Percentiles rank a stretch among this genome's conserved stretches.
These are phyloP conservation scores for Anhinga rufa DNA, from an alignment of 2,113 vertebrate genomes.

Conservation along the genomic window DNA sequence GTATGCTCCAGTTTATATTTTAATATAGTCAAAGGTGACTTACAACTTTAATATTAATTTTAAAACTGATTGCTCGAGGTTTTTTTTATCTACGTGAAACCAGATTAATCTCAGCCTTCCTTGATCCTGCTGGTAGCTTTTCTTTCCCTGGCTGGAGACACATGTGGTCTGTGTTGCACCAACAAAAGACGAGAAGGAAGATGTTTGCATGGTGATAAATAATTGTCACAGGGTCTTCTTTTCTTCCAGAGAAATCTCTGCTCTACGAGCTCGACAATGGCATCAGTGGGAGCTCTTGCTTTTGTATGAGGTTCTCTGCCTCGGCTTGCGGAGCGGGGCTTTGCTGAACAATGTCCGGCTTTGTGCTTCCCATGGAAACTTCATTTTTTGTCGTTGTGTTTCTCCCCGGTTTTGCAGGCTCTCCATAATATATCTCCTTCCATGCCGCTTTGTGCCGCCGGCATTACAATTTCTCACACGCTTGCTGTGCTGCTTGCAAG, in stretches of 20 bases:
- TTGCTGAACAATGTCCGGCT: constrained; percentile 8
- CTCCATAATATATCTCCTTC: neutral
- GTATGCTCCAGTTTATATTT: constrained; percentile 63
- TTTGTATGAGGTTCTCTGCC: neutral
- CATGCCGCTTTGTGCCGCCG: fast-evolving
- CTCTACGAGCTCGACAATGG: constrained; percentile 27
- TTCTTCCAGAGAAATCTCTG: constrained; percentile 56
- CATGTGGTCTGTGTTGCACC: constrained; percentile 25
- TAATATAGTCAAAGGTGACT: constrained; percentile 73
- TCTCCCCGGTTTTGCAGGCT: neutral
- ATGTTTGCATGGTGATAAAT: constrained; percentile 50
- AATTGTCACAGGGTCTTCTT: constrained; percentile 20
- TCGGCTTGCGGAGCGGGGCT: neutral
- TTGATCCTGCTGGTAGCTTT: constrained; percentile 29
- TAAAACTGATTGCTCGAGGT: constrained; percentile 64
- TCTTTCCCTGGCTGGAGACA: constrained; percentile 33
- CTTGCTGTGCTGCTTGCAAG: neutral
- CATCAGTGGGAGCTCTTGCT: constrained; percentile 51
- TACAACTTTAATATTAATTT: constrained; percentile 76
- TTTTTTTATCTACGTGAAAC: constrained; percentile 37
- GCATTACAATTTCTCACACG: fast-evolving
- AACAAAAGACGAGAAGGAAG: constrained; percentile 51
- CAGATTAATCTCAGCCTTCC: constrained; percentile 64
- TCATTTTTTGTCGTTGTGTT: neutral
- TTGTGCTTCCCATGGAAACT: neutral